phyloP scores from a whole-genome alignment of 2,888 invertebrate species.

The Polydrusus pterygomalis region DNA sequence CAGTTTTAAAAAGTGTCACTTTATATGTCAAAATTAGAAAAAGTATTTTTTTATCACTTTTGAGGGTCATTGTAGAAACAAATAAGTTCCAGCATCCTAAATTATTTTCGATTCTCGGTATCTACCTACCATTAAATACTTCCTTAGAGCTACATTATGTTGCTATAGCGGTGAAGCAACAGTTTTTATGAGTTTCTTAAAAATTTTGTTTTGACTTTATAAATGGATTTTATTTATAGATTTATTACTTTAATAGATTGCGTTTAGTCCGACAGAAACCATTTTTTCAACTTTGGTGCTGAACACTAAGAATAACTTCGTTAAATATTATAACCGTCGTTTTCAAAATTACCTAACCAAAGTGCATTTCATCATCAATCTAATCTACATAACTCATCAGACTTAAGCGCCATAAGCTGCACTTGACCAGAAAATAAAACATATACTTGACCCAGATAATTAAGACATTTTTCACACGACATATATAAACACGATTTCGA shows the following conservation, averaged over 20 bases:
- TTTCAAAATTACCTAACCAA: not conserved
- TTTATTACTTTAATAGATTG: not conserved
- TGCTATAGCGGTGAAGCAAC: too few relatives aligned
- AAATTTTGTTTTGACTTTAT: too few relatives aligned
- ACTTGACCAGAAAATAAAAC: constrained; percentile 24
- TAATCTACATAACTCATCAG: not conserved
- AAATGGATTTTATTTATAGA: not conserved
- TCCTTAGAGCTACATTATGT: too few relatives aligned
- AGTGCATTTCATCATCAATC: constrained; percentile 9
- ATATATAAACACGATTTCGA: not conserved
- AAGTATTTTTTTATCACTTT: too few relatives aligned
- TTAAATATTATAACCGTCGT: not conserved
- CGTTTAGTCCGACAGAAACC: too few relatives aligned
- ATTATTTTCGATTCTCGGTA: too few relatives aligned
- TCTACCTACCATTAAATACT: too few relatives aligned
- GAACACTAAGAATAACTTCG: not conserved
- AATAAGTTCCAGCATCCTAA: too few relatives aligned
- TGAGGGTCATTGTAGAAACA: too few relatives aligned
- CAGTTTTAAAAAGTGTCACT: too few relatives aligned
- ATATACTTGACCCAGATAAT: constrained; percentile 25
- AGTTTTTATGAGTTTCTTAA: too few relatives aligned
- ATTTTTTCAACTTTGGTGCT: not conserved
- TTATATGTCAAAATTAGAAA: too few relatives aligned
- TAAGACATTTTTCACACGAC: constrained; percentile 18
- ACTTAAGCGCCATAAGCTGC: constrained; percentile 9